Evolutionary conservation across 2,888 invertebrate genomes (phyloP).

Genomic region (Drosophila buzzatii): DNA sequence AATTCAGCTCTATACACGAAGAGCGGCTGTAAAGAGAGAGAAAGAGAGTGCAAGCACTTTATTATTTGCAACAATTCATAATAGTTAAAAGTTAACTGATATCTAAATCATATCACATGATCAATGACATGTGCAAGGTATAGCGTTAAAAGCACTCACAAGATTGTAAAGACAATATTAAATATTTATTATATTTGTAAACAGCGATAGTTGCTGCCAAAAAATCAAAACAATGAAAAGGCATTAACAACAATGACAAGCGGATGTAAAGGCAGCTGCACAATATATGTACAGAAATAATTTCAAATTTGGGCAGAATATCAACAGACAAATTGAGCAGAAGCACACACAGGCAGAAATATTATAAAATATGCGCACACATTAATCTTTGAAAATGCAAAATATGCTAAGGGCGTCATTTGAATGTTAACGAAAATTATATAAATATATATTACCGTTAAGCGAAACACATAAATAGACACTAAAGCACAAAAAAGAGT

Average conservation of each 20-base stretch:
- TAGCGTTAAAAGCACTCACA: conserved; percentile 10
- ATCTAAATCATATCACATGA: conserved; percentile 26
- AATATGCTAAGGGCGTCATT: conserved; percentile 6
- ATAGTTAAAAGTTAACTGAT: background rate
- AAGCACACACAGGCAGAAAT: background rate
- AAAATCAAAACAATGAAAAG: conserved; percentile 12
- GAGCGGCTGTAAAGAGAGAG: conserved; percentile 47
- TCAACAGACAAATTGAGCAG: conserved; percentile 10
- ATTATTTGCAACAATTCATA: background rate
- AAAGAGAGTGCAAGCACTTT: background rate
- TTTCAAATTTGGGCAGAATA: conserved; percentile 34
- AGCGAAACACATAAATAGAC: conserved; percentile 10
- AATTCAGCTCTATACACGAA: conserved; percentile 2
- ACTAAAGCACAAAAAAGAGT: conserved; percentile 11
- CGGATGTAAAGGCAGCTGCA: conserved; percentile 29
- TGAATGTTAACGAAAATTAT: background rate
- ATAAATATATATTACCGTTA: conserved; percentile 33
- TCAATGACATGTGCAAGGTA: conserved; percentile 26
- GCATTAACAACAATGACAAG: conserved; percentile 12
- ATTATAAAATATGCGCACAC: conserved; percentile 13
- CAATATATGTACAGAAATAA: conserved; percentile 23
- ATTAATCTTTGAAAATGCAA: conserved; percentile 15
- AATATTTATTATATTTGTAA: conserved; percentile 4
- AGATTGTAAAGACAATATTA: background rate
- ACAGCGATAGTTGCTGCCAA: conserved; percentile 15